A percentile compares a stretch with the other conserved stretches of the same genome.
phyloP scores from a whole-genome alignment of 2,797 vertebrate species.

The Valencia hispanica region DNA sequence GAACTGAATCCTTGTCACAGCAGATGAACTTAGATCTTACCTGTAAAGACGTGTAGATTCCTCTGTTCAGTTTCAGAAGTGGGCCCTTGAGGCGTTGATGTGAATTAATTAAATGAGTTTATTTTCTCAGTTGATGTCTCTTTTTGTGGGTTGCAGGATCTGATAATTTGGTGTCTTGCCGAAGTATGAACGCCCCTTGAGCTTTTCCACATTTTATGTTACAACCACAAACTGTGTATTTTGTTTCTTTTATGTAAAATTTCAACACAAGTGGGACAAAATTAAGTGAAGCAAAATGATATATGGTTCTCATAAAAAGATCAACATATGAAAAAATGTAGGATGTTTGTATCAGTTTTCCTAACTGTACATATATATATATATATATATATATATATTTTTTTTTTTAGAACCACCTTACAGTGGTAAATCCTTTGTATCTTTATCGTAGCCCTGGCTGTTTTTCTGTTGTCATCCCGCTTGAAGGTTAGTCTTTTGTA shows the following conservation, averaged over 20 bases:
- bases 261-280: not conserved
- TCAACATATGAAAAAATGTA: not conserved
- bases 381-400: too few species aligned
- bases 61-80: constrained; percentile 49
- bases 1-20: constrained; percentile 29
- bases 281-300: not conserved
- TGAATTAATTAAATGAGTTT: constrained; percentile 59
- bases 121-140: constrained; percentile 52
- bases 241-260: not conserved
- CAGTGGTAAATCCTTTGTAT: not conserved
- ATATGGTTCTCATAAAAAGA: not conserved
- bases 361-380: too few species aligned
- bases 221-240: not conserved
- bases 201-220: not conserved
- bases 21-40: constrained; percentile 41
- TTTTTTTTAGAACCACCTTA: not conserved
- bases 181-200: not conserved
- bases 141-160: constrained; percentile 28
- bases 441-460: not conserved
- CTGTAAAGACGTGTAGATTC: constrained; percentile 65
- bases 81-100: constrained; percentile 31
- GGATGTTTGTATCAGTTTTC: not conserved
- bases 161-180: not conserved
- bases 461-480: too few species aligned
- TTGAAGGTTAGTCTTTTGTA: too few species aligned